Evolutionary conservation across 2,797 vertebrate species (phyloP).

Genomic region (Acridotheres tristis): DNA sequence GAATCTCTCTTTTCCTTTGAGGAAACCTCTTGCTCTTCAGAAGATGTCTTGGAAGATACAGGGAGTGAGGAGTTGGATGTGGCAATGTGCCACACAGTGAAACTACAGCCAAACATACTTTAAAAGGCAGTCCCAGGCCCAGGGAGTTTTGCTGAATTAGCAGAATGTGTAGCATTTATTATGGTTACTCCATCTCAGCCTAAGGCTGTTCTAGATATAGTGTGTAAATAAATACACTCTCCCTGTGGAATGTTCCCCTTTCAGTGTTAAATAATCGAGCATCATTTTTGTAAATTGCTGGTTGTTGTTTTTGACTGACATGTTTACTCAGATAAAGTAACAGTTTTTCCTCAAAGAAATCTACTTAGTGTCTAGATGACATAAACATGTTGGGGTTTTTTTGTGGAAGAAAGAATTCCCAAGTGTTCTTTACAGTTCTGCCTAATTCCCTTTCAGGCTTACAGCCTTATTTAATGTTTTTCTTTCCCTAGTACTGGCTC

Average conservation of each 20-base stretch:
- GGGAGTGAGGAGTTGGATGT: fast-evolving
- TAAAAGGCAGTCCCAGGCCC: neutral
- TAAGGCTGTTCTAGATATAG: slow-evolving; percentile 47
- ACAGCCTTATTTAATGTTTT: slow-evolving; percentile 48
- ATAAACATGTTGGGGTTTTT: slow-evolving; percentile 55
- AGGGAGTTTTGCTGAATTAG: neutral
- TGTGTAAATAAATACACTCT: slow-evolving; percentile 72
- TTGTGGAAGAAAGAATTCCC: slow-evolving; percentile 64
- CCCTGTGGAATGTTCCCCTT: slow-evolving; percentile 58
- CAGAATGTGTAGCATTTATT: neutral
- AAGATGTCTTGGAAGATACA: neutral
- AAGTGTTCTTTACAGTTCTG: slow-evolving; percentile 53
- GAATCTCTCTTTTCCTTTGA: neutral
- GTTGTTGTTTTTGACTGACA: slow-evolving; percentile 79
- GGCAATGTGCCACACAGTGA: neutral
- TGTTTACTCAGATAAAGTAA: slow-evolving; percentile 81
- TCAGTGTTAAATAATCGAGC: slow-evolving; percentile 75
- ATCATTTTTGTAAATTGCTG: slow-evolving; percentile 79
- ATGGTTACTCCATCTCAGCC: neutral
- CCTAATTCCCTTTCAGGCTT: slow-evolving; percentile 39
- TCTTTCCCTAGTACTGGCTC: neutral
- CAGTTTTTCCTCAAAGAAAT: slow-evolving; percentile 78
- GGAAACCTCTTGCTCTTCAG: neutral
- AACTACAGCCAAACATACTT: neutral
- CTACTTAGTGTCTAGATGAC: slow-evolving; percentile 77